Base-by-base conservation (phyloP, 1,140 invertebrate species). In the Halesus radiatus region DNA sequence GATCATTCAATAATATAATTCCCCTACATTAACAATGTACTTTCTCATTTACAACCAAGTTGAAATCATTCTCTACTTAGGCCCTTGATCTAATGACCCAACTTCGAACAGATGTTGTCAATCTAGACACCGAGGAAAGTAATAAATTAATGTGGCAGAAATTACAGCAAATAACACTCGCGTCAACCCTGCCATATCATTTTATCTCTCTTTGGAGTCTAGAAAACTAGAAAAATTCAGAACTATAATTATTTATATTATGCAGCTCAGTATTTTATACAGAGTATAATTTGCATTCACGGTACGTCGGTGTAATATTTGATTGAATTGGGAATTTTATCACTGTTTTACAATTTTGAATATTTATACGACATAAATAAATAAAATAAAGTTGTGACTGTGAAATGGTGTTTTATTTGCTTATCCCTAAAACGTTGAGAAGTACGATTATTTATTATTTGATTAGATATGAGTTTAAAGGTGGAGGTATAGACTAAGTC, bases 301-400 rank as follows among this genome's bases (percentile, higher is more conserved):
- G 80, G 70, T 78, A 80, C 70, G 80, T 82, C 29, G 72, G 76
- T 79, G 81, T 82, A 82, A 82, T 75, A 74, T 76, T 83, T 83
- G 18, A 83, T 80, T 83, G 77, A 78, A 66, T 80, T 83, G 81
- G 89, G 88, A 88, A 90, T 90, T 90, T 89, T 90, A 90, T 90
- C 88, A 90, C 88, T 89, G 89, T 90, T 90, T 90, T 90, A 89
- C 87, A 89, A 88, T 90, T 89, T 88, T 86, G 88, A 90, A 90
- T 89, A 89, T 90, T 89, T 90, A 90, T 90, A 90, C 87, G 85
- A 85, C 87, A 89, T 88, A 87, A 86, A 87, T 88, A 87, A 88
- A 88, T 87, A 89, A 90, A 87, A 89, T 88, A 88, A 89, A 86
- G 50, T 53, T 83, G 82, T 83, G 82, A 83, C 82, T 83, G 82